Conservation (phyloP, 2,113 vertebrate species). For the Rhinichthys klamathensis region DNA sequence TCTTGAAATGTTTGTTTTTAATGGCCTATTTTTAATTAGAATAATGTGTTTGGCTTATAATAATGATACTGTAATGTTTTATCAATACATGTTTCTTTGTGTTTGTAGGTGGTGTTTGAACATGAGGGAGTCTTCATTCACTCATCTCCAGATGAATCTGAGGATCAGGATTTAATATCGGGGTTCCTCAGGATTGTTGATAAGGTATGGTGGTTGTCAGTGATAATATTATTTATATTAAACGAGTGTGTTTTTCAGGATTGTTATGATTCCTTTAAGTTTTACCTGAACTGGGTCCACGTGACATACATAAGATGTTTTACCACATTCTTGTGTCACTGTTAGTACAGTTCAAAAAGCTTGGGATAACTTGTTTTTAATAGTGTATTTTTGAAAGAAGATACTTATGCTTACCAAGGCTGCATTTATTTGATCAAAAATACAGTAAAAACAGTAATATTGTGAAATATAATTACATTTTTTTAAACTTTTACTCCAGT, state of each 20-base stretch:
- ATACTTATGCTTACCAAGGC: no score
- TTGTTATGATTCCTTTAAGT: neutral
- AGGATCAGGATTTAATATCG: constrained; percentile 86
- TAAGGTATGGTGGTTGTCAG: constrained; percentile 76
- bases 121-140: constrained; percentile 94
- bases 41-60: neutral
- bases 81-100: neutral
- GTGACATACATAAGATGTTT: neutral
- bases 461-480: no score
- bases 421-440: no score
- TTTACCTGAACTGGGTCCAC: neutral
- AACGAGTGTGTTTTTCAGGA: neutral
- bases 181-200: constrained; percentile 88
- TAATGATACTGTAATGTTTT: neutral
- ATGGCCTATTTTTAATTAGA: neutral
- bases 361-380: no score
- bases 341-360: neutral
- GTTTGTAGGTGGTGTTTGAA: constrained; percentile 86
- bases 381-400: no score
- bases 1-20: neutral
- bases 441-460: no score
- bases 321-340: neutral
- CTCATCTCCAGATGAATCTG: constrained; percentile 80
- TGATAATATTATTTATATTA: neutral
- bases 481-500: no score